Base-by-base conservation (phyloP, 2,888 invertebrate species). In the Hydrotaea cyrtoneurina region DNA sequence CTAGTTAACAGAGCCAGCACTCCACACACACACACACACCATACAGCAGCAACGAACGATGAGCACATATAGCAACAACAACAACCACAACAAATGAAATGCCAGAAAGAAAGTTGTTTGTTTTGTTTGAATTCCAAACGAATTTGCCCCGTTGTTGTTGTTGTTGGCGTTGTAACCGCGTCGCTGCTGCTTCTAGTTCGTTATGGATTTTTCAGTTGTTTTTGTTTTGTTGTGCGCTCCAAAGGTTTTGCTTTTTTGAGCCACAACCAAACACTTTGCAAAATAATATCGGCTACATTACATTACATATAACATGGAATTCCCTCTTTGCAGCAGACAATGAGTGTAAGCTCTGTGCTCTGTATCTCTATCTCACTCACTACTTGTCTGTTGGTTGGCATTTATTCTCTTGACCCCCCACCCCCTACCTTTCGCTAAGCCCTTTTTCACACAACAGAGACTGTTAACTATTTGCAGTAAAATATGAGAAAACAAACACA, bases 81-180 rank as follows among this genome's bases (percentile, higher is more conserved):
- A 69, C 69, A 19, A 69, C 69, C 46, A 23, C n/a, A n/a, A n/a
- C n/a, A 66, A 21, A 66, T 36, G 39, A 66, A 21, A 66, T 36
- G 39, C 21, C 46, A 23, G 69, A 69, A 82, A 83, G 83, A 83
- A 83, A 83, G 83, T 83, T 83, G 83, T 83, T 78, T 78, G 77
- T 75, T 83, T 83, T 71, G 57, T 46, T 71, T 72, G 17, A n/a
- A 66, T 36, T 17, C 17, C 19, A n/a, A n/a, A n/a, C n/a, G 66
- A 69, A 43, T 26, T 59, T 23, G 31, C n/a, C 10, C 36, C 1
- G 26, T 26, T 62, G 62, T 36, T 62, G 36, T 62, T 62, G 36
- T 19, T 36, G 17, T 5, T 59, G 26, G n/a, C n/a, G n/a, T n/a
- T 57, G 57, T 10, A 11, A 15, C 21, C 19, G 39, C 36, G 2